Base-by-base conservation (phyloP, 2,888 invertebrate genomes). In the Drosophila melanosoma region DNA sequence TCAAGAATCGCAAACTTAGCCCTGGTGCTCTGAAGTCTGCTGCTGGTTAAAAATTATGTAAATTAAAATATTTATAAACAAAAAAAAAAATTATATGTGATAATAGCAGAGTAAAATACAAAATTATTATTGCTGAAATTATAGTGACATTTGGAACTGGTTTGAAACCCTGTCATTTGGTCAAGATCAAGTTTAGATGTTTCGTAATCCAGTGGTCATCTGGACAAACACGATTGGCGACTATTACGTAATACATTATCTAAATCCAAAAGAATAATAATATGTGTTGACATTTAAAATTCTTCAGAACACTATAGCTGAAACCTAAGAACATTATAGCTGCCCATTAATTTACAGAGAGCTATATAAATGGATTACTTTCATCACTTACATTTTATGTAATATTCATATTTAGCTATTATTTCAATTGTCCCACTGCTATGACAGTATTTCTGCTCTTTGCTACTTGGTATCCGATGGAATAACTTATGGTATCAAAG, bases 1-100 rank as follows among this genome's bases (percentile, higher is more conserved):
- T 92, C 35, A 93, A 92, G 79, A 91, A 91, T 38, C 91, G 92
- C 52, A 92, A 91, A 74, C 71, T 91, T 67, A 85, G 86, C 73
- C 64, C 87, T 5, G 81, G 91, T 54, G 77, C 90, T 5, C 65
- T 91, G 57, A 91, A 92, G 72, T 83, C 91, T 10, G 80, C 84
- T 54, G 83, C 92, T 74, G 91, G 91, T 45, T 91, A 91, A 87
- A 56, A 5, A n/a, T 56, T 15, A 20, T 3, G 12, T 20, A 10
- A 20, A 26, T 23, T 12, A 53, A 42, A 58, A 53, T 61, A 33
- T 69, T 53, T 54, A 33, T 38, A 61, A 49, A 62, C 36, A 7
- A 67, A 45, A 57, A 7, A 67, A 45, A 57, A 64, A 58, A 23
- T 23, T 23, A 1, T 1, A 45, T 1, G 7, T 71, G 54, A 71